A percentile compares a stretch with the other conserved stretches of the same genome.
phyloP scores from a whole-genome alignment of 2,888 invertebrate species.

The Cyrtodaria siliqua region DNA sequence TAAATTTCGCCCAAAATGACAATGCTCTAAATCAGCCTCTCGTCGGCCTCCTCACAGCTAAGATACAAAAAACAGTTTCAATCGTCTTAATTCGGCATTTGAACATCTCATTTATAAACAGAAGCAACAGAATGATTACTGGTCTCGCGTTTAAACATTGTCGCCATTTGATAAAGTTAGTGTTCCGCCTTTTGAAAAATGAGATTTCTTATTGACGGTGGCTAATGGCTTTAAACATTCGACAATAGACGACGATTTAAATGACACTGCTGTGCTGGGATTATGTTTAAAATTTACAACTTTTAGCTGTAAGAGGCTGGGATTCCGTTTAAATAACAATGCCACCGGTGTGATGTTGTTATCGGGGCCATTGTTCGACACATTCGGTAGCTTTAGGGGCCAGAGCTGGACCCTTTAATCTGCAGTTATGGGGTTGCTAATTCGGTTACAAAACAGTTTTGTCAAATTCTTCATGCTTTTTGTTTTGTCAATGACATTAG shows the following conservation, averaged over 20 bases:
- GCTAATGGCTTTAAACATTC: constrained; percentile 56
- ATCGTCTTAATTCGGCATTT: neutral
- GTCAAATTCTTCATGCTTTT: constrained; percentile 18
- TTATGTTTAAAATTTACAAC: constrained; percentile 45
- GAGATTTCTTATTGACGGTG: constrained; percentile 49
- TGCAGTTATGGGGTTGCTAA: constrained; percentile 22
- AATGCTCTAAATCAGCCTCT: too few relatives aligned
- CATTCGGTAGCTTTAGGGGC: constrained; percentile 1
- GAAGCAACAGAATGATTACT: neutral
- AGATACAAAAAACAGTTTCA: too few relatives aligned
- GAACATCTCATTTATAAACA: constrained; percentile 4
- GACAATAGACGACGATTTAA: constrained; percentile 33
- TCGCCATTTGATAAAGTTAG: constrained; percentile 42
- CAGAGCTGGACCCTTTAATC: constrained; percentile 38
- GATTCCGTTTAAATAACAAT: constrained; percentile 39
- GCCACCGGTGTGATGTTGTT: constrained; percentile 3
- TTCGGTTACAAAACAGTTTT: constrained; percentile 41
- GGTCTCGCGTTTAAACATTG: constrained; percentile 13
- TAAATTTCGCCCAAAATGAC: too few relatives aligned
- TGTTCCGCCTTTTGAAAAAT: constrained; percentile 49
- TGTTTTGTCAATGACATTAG: too few relatives aligned
- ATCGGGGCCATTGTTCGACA: neutral
- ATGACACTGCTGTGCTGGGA: constrained; percentile 26
- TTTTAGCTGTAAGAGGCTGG: constrained; percentile 16
- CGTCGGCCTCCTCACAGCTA: too few relatives aligned